Percentiles rank a stretch among this genome's conserved stretches.
Evolutionary conservation across 2,888 invertebrate genomes (phyloP).

Genomic region (Girardia tigrina): DNA sequence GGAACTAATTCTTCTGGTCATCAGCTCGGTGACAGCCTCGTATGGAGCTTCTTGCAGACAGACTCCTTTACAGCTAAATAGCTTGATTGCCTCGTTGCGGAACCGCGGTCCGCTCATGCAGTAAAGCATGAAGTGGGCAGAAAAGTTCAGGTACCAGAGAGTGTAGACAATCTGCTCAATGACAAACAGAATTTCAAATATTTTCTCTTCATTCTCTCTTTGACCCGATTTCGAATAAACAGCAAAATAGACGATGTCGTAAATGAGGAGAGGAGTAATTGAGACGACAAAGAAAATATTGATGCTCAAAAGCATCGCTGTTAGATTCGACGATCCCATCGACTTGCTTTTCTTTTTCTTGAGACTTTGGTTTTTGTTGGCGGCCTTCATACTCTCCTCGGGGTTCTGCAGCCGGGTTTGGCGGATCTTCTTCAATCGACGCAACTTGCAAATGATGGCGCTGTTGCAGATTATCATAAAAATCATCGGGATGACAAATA

Average conservation of each 20-base stretch:
- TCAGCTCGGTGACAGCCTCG: not conserved
- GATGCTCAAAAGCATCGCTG: conserved; percentile 34
- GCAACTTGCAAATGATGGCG: conserved; percentile 33
- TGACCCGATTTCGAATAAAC: not conserved
- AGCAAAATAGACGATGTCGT: conserved; percentile 30
- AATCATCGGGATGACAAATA: conserved; percentile 30
- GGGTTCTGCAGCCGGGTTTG: conserved; percentile 29
- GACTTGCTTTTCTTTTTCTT: not conserved
- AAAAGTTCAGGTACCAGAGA: conserved; percentile 33
- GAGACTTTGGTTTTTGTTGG: not conserved
- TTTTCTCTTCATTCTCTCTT: not conserved
- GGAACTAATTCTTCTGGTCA: not conserved
- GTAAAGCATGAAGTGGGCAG: conserved; percentile 34
- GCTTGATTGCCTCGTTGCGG: conserved; percentile 29
- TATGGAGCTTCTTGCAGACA: not conserved
- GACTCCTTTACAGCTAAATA: conserved; percentile 24
- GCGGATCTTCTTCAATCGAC: conserved; percentile 28
- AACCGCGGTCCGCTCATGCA: conserved; percentile 35
- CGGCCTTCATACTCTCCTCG: conserved; percentile 13
- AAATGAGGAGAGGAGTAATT: conserved; percentile 27
- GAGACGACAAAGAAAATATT: conserved; percentile 33
- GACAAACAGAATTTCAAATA: conserved; percentile 25
- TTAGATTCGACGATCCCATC: conserved; percentile 26
- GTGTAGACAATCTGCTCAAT: conserved; percentile 31
- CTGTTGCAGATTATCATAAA: conserved; percentile 35